Evolutionary conservation across 2,888 invertebrate genomes (phyloP).

Genomic region (Meteorus colon): DNA sequence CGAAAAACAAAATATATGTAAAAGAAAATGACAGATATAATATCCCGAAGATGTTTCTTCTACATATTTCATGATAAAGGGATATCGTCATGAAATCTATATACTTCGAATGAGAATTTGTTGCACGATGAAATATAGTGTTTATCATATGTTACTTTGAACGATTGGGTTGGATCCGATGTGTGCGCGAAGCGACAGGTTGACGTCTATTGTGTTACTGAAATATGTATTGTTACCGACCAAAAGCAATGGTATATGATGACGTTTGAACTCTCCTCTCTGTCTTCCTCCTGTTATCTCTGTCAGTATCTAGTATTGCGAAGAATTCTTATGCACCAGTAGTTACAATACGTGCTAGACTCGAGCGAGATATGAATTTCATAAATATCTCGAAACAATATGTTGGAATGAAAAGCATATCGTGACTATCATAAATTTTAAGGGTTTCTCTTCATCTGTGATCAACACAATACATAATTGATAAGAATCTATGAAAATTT

Average conservation of each 20-base stretch:
- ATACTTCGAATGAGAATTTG: neutral
- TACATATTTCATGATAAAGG: no score
- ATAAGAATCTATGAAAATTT: no score
- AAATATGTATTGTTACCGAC: slow-evolving; percentile 5
- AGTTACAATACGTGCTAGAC: neutral
- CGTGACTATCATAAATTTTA: neutral
- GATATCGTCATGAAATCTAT: no score
- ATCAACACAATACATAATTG: no score
- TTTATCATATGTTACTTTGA: neutral
- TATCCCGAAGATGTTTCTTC: neutral
- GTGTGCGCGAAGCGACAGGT: neutral
- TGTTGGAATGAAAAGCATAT: neutral
- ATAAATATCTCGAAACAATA: neutral
- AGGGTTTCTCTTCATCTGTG: no score
- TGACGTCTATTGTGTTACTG: neutral
- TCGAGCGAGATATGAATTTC: neutral
- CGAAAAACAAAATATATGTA: neutral
- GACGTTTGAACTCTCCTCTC: neutral
- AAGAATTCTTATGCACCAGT: neutral
- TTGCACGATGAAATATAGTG: neutral
- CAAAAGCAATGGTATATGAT: neutral
- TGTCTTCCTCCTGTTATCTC: neutral
- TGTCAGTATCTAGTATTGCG: neutral
- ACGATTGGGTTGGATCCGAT: neutral
- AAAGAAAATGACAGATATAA: neutral